These are phyloP conservation scores for Lathamus discolor DNA, from an alignment of 2,113 vertebrate genomes.

Conservation along the genomic window DNA sequence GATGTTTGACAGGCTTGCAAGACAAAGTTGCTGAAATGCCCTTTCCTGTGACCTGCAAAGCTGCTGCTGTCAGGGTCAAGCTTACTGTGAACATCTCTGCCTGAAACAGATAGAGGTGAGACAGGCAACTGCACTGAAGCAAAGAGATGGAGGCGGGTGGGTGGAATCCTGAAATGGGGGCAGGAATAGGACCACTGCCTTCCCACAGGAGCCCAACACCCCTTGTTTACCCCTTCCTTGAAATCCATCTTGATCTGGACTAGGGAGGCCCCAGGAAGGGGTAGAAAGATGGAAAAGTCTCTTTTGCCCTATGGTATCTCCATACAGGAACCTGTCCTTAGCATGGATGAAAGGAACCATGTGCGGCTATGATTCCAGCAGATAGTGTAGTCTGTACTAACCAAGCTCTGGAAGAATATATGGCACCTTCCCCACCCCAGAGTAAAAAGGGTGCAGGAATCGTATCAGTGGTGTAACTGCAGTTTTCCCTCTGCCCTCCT, in stretches of 20 bases:
- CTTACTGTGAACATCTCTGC: background rate
- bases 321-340: background rate
- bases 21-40: background rate
- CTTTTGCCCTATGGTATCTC: background rate
- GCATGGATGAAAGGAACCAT: background rate
- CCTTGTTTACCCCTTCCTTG: background rate
- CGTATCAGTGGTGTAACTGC: background rate
- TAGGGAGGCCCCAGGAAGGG: background rate
- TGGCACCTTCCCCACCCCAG: background rate
- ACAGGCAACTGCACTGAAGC: background rate
- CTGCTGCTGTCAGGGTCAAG: background rate
- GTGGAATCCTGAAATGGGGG: too few relatives aligned
- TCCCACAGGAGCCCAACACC: background rate
- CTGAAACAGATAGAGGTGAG: fast-evolving
- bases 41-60: background rate
- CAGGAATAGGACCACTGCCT: background rate
- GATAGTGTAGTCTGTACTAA: background rate
- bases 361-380: fast-evolving
- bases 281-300: background rate
- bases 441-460: background rate
- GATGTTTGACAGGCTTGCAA: background rate
- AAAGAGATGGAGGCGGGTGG: background rate
- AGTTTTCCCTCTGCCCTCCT: background rate
- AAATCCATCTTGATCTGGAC: background rate
- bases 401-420: background rate